phyloP scores from a whole-genome alignment of 2,113 vertebrate genomes.

The Murina feae region DNA sequence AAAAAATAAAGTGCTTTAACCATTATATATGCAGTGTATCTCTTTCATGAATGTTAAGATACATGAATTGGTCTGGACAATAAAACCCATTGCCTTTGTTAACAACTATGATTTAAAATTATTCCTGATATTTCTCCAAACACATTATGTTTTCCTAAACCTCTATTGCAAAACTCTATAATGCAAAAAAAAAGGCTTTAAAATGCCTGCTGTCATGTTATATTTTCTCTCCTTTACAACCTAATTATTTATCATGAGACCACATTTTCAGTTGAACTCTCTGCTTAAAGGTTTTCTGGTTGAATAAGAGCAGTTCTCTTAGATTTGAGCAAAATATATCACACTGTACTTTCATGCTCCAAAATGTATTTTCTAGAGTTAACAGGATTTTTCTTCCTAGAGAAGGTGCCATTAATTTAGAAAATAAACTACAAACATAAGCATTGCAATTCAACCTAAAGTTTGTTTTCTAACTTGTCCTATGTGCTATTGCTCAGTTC shows the following conservation, averaged over 20 bases:
- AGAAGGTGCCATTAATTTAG: neutral
- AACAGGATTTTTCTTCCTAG: slow-evolving; percentile 25
- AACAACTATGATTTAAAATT: slow-evolving; percentile 5
- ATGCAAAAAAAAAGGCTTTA: slow-evolving; percentile 37
- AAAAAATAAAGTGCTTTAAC: neutral
- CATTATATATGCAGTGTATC: neutral
- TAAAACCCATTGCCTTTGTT: neutral
- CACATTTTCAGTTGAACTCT: slow-evolving; percentile 44
- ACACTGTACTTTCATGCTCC: slow-evolving; percentile 10
- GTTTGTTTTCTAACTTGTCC: neutral
- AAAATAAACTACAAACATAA: slow-evolving; percentile 24
- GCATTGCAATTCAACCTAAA: neutral
- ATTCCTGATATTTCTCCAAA: slow-evolving; percentile 18
- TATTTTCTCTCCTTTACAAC: slow-evolving; percentile 52
- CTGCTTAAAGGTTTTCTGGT: slow-evolving; percentile 29
- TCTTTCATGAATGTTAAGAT: neutral
- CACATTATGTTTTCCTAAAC: slow-evolving; percentile 7
- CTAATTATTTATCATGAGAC: slow-evolving; percentile 60
- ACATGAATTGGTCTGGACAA: neutral
- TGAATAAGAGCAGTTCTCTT: slow-evolving; percentile 35
- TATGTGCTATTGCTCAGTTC: neutral
- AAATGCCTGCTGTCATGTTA: slow-evolving; percentile 28
- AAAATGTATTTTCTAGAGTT: slow-evolving; percentile 52
- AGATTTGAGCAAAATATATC: slow-evolving; percentile 45
- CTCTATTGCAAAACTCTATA: slow-evolving; percentile 8